Evolutionary conservation across 1,140 invertebrate genomes (phyloP).

Genomic region (Acromyrmex echinatior): DNA sequence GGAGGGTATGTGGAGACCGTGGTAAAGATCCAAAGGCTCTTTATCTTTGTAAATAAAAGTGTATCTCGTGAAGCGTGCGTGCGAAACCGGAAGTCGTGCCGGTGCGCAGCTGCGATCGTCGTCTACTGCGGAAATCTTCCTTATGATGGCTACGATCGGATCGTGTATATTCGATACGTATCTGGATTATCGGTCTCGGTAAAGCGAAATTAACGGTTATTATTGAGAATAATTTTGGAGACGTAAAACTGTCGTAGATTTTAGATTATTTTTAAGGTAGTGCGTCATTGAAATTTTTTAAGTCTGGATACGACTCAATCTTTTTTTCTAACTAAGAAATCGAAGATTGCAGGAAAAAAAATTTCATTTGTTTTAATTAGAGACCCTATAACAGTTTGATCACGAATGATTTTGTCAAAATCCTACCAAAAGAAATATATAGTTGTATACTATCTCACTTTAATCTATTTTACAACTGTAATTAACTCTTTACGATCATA

Average conservation of each 20-base stretch:
- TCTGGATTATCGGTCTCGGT: background rate
- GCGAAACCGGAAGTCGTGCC: slow-evolving; percentile 29
- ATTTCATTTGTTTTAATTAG: no score
- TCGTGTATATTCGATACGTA: background rate
- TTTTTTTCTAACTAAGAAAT: background rate
- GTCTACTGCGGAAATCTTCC: slow-evolving; percentile 17
- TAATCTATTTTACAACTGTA: no score
- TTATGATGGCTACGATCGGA: background rate
- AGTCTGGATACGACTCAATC: background rate
- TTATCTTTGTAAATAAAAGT: slow-evolving; percentile 54
- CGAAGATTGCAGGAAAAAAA: background rate
- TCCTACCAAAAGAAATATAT: no score
- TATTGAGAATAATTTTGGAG: background rate
- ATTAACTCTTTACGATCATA: no score
- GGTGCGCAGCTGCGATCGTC: slow-evolving; percentile 32
- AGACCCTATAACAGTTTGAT: no score
- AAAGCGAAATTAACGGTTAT: background rate
- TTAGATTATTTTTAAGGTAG: slow-evolving; percentile 1
- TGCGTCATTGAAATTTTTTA: background rate
- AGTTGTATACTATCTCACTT: no score
- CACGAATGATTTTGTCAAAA: no score
- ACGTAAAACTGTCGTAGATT: background rate
- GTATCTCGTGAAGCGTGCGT: slow-evolving; percentile 8
- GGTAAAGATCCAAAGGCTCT: slow-evolving; percentile 76
- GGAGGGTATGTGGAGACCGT: slow-evolving; percentile 86